Percentiles rank a stretch among this genome's conserved stretches.
These are phyloP conservation scores for Dasypolia templi DNA, from an alignment of 2,888 invertebrate genomes.

Conservation along the genomic window DNA sequence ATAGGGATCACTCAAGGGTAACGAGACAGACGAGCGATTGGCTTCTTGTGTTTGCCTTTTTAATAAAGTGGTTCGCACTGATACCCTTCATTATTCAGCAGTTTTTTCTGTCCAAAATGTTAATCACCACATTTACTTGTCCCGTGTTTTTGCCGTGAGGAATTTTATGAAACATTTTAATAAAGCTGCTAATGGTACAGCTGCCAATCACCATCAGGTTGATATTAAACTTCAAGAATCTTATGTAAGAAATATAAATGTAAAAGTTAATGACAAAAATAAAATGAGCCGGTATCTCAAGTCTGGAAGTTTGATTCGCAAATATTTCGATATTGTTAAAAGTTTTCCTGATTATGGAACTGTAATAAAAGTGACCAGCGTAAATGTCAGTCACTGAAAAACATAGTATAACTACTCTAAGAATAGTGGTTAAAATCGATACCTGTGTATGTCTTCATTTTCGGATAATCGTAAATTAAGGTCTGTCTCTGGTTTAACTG, in stretches of 20 bases:
- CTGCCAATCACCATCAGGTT: constrained; percentile 76
- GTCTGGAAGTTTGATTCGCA: constrained; percentile 71
- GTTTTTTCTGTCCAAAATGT: constrained; percentile 81
- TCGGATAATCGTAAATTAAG: constrained; percentile 88
- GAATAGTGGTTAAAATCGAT: constrained; percentile 75
- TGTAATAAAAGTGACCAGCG: constrained; percentile 76
- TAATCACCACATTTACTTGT: constrained; percentile 84
- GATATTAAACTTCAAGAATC: constrained; percentile 72
- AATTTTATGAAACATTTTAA: constrained; percentile 82
- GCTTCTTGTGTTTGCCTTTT: constrained; percentile 82
- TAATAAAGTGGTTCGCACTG: constrained; percentile 85
- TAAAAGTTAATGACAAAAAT: constrained; percentile 74
- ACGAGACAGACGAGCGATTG: constrained; percentile 76
- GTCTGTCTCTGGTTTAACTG: constrained; percentile 83
- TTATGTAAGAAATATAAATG: constrained; percentile 67
- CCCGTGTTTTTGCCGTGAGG: constrained; percentile 73
- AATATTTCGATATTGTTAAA: constrained; percentile 73
- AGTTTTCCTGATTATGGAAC: constrained; percentile 74
- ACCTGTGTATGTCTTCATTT: constrained; percentile 84
- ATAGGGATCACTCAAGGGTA: constrained; percentile 79
- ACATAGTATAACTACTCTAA: constrained; percentile 54
- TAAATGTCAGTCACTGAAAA: constrained; percentile 77
- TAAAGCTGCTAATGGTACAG: constrained; percentile 80
- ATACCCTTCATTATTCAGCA: constrained; percentile 82
- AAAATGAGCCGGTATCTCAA: constrained; percentile 67